Conservation (phyloP, 2,113 vertebrate genomes). For the Microtus montanus region DNA sequence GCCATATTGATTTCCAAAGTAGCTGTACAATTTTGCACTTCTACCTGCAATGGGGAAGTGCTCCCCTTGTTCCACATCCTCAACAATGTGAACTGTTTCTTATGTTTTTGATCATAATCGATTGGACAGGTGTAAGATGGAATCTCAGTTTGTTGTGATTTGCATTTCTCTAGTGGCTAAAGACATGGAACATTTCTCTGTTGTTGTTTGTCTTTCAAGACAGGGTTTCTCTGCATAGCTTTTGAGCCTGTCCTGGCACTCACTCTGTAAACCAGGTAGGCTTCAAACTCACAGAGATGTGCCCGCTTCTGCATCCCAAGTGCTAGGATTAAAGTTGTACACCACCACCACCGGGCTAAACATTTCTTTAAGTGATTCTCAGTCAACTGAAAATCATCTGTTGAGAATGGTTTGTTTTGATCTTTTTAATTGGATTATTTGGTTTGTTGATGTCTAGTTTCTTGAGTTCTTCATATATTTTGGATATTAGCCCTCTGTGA, state of each 20-base stretch:
- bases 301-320: no score
- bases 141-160: not conserved
- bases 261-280: no score
- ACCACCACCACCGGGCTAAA: no score
- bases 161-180: not conserved
- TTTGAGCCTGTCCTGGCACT: no score
- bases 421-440: not conserved
- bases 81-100: not conserved
- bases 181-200: not conserved
- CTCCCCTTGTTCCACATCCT: not conserved
- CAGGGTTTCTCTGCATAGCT: no score
- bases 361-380: not conserved
- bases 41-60: not conserved
- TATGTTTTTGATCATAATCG: not conserved
- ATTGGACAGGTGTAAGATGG: not conserved
- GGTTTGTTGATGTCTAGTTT: not conserved
- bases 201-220: no score
- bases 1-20: not conserved
- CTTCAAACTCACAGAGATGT: no score
- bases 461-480: not conserved
- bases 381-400: not conserved
- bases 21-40: not conserved
- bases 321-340: no score
- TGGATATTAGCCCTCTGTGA: not conserved
- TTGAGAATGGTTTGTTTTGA: not conserved